Evolutionary conservation across 2,113 vertebrate species (phyloP).

Genomic region (Spizaetus ornatus): DNA sequence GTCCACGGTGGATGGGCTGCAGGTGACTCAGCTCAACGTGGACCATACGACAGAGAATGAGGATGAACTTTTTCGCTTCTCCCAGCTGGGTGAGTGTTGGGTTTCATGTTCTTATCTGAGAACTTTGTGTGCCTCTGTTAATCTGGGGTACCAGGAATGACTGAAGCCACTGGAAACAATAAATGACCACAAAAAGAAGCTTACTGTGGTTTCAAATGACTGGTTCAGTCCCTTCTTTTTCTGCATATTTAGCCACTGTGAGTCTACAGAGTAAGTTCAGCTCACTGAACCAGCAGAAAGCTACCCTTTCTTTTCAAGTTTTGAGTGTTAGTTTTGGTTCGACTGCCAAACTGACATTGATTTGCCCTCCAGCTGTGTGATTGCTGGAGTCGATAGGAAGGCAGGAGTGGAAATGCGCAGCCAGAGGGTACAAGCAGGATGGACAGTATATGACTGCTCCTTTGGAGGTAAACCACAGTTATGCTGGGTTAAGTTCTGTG

Average conservation of each 20-base stretch:
- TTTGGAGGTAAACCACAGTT: background rate
- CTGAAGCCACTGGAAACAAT: background rate
- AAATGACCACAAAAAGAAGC: background rate
- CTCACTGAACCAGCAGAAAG: background rate
- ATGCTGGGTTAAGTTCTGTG: background rate
- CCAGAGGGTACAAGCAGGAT: background rate
- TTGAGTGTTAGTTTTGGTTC: background rate
- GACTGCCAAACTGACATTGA: background rate
- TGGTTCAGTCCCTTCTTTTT: background rate
- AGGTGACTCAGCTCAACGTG: constrained; percentile 92
- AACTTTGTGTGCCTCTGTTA: background rate
- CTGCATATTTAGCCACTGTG: background rate
- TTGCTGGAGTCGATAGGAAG: background rate
- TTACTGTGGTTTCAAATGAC: background rate
- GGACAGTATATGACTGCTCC: background rate
- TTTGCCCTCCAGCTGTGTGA: constrained; percentile 23
- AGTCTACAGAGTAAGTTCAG: background rate
- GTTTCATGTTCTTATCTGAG: background rate
- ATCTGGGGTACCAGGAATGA: background rate
- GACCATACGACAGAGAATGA: constrained; percentile 92
- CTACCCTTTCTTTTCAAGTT: background rate
- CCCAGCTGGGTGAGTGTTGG: constrained; percentile 84
- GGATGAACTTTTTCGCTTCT: constrained; percentile 91
- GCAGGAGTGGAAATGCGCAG: background rate
- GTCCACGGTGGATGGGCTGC: constrained; percentile 89